phyloP scores from a whole-genome alignment of 2,113 vertebrate species.

The Zapornia atra region DNA sequence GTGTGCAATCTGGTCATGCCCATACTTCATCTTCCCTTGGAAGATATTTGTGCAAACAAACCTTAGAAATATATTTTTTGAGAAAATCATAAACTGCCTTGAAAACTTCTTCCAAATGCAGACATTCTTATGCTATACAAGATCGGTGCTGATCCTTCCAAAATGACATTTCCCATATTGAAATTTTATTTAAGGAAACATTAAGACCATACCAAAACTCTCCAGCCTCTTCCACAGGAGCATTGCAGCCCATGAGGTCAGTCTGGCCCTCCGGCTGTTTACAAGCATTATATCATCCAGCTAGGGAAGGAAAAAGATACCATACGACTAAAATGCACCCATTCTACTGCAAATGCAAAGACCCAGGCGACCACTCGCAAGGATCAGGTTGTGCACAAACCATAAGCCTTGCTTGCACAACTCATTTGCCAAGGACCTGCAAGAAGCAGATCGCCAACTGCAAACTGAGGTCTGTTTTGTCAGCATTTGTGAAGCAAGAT shows the following conservation, averaged over 20 bases:
- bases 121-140: neutral
- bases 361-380: neutral
- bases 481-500: neutral
- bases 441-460: neutral
- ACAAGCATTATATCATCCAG: neutral
- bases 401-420: neutral
- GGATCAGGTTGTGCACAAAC: neutral
- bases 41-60: neutral
- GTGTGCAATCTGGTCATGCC: neutral
- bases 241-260: neutral
- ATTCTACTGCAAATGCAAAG: neutral
- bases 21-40: neutral
- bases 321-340: neutral
- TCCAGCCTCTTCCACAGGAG: neutral
- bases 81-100: neutral
- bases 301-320: neutral
- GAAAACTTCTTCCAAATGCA: neutral
- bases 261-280: neutral
- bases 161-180: neutral
- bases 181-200: neutral
- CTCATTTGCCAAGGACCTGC: neutral
- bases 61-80: neutral
- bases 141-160: neutral
- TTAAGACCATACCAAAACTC: neutral
- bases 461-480: neutral